Conservation (phyloP, 1,140 invertebrate species). For the Atta texana region DNA sequence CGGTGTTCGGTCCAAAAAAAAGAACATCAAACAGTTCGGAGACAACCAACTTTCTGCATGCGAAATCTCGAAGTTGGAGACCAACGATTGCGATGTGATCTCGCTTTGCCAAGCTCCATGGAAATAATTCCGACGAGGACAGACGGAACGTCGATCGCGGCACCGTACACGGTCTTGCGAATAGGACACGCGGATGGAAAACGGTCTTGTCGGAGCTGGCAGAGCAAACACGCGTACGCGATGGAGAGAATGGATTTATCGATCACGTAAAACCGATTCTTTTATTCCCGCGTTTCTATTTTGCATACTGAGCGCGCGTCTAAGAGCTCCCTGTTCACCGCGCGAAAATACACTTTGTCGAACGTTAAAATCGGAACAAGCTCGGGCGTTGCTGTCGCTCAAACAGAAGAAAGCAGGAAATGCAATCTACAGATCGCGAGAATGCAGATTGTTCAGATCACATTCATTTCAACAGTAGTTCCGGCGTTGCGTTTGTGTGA, state of each 20-base stretch:
- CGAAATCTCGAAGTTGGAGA: constrained; percentile 54
- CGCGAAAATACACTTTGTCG: constrained; percentile 53
- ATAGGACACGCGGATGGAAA: constrained; percentile 33
- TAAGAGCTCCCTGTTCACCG: constrained; percentile 18
- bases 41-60: constrained; percentile 60
- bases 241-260: constrained; percentile 55
- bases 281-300: constrained; percentile 26
- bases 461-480: constrained; percentile 1
- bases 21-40: constrained; percentile 61
- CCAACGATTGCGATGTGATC: constrained; percentile 51
- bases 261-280: constrained; percentile 46
- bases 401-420: constrained; percentile 46
- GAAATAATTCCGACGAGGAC: constrained; percentile 73
- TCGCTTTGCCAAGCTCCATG: constrained; percentile 77
- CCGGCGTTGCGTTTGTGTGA: constrained; percentile 1
- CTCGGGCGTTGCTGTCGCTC: constrained; percentile 13
- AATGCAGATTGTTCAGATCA: not conserved
- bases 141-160: constrained; percentile 49
- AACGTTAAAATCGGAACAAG: constrained; percentile 53
- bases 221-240: constrained; percentile 34
- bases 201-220: constrained; percentile 40
- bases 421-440: constrained; percentile 40
- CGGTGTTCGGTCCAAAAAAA: constrained; percentile 15
- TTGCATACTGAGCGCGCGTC: constrained; percentile 36
- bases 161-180: constrained; percentile 11